Evolutionary conservation across 2,888 invertebrate species (phyloP).

Genomic region (Heliconius cydno): DNA sequence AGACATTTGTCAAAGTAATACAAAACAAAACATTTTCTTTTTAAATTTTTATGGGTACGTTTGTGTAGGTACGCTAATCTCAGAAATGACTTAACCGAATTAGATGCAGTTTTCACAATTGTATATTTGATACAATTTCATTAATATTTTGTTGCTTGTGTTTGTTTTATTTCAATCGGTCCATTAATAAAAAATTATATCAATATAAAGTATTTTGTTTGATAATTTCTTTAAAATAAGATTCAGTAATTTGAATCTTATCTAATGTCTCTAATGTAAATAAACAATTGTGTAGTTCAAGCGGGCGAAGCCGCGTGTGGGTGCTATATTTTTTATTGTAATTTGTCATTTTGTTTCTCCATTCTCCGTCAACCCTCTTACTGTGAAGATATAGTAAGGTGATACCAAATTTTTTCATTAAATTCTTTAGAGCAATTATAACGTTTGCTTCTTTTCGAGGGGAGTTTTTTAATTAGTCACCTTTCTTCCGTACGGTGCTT

Average conservation of each 20-base stretch:
- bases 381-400: neutral
- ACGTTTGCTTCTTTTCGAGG: slow-evolving; percentile 33
- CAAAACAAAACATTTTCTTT: too few species aligned
- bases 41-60: too few species aligned
- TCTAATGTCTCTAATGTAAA: too few species aligned
- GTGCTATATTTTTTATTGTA: neutral
- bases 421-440: slow-evolving; percentile 41
- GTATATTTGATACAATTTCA: neutral
- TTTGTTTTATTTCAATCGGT: neutral
- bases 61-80: too few species aligned
- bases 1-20: too few species aligned
- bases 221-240: neutral
- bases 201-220: neutral
- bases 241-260: too few species aligned
- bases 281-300: too few species aligned
- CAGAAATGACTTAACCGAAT: too few species aligned
- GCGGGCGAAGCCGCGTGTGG: neutral
- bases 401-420: slow-evolving; percentile 34
- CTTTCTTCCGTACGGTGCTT: slow-evolving; percentile 60
- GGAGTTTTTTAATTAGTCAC: slow-evolving; percentile 70
- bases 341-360: neutral
- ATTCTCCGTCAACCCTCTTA: slow-evolving; percentile 6
- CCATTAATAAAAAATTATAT: neutral
- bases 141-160: too few species aligned
- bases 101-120: neutral